Percentiles rank a stretch among this genome's conserved stretches.
Evolutionary conservation across 2,888 invertebrate genomes (phyloP).

Genomic region (Emmelina monodactyla): DNA sequence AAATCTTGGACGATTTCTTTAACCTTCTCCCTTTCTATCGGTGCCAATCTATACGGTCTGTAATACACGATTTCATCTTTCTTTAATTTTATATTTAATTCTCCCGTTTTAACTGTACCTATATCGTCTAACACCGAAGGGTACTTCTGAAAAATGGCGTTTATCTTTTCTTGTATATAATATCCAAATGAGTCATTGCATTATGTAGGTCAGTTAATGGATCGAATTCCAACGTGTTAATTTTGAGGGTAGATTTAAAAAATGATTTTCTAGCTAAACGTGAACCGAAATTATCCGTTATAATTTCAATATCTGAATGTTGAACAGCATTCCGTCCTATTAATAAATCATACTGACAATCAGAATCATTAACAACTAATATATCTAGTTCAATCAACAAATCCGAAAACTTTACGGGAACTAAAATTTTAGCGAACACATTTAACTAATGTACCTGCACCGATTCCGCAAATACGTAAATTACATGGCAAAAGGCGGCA

Average conservation of each 20-base stretch:
- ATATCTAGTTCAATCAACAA: conserved; percentile 16
- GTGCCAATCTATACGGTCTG: conserved; percentile 16
- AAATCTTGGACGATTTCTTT: conserved; percentile 13
- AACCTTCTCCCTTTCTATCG: conserved; percentile 15
- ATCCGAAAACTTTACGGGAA: conserved; percentile 13
- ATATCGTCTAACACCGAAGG: conserved; percentile 6
- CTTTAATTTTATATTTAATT: conserved; percentile 11
- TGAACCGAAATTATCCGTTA: conserved; percentile 6
- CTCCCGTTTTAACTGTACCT: conserved; percentile 12
- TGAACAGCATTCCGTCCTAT: conserved; percentile 11
- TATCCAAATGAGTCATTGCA: conserved; percentile 5
- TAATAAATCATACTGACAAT: conserved; percentile 9
- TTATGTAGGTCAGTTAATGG: neutral
- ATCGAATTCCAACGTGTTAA: no score
- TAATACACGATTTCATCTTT: conserved; percentile 11
- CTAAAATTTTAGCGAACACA: conserved; percentile 11
- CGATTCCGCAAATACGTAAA: conserved; percentile 11
- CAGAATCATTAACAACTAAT: conserved; percentile 10
- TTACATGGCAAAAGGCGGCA: conserved; percentile 7
- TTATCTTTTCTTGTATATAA: conserved; percentile 7
- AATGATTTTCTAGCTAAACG: no score
- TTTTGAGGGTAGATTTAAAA: no score
- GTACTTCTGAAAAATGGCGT: conserved; percentile 10
- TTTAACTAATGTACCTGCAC: conserved; percentile 8
- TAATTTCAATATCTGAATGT: conserved; percentile 12